Base-by-base conservation (phyloP, 2,113 vertebrate genomes). In the Calonectris borealis region DNA sequence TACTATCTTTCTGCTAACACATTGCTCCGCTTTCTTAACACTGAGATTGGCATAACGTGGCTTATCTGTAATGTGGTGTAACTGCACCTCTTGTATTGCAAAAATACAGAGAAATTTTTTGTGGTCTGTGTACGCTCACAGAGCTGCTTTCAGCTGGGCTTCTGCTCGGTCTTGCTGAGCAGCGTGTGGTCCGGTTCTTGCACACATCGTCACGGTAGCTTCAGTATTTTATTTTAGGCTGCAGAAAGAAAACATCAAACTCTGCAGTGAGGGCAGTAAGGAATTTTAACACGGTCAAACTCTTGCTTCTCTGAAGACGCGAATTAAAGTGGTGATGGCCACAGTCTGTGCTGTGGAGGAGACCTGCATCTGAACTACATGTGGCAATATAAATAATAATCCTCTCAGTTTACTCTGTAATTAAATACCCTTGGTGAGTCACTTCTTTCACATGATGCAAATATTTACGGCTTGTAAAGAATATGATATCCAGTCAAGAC, bases 251-350 rank as follows among this genome's bases (percentile, higher is more conserved):
- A 27, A 49, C 0, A 1, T 52, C 32, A 2, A 26, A 3, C 8
- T 36, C 21, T 3, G 2, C 15, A 7, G 40, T 6, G 36, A 65
- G 38, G 22, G 17, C 19, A 20, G 6, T 7, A 9, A 65, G 44
- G 32, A n/a, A 20, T 62, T 64, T 24, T 40, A 85, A 21, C 36
- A 27, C 19, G 73, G n/a, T 7, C 49, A 49, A 65, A 16, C 14
- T 19, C 42, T 18, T 27, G 25, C 18, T n/a, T 57, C 1, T 5
- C n/a, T 40, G 26, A n/a, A 20, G 68, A n/a, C 0, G 0, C 8
- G 38, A 51, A n/a, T 68, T 10, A 34, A 66, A 9, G 11, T 20
- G 38, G 44, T 22, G 51, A 10, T 46, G 64, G 25, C 38, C n/a
- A 8, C 34, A 32, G 40, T 10, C 44, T 57, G 26, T 52, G 38